These are phyloP conservation scores for cattle (Bos taurus) DNA, from an alignment of 2,113 vertebrate species.

Conservation along the genomic window DNA sequence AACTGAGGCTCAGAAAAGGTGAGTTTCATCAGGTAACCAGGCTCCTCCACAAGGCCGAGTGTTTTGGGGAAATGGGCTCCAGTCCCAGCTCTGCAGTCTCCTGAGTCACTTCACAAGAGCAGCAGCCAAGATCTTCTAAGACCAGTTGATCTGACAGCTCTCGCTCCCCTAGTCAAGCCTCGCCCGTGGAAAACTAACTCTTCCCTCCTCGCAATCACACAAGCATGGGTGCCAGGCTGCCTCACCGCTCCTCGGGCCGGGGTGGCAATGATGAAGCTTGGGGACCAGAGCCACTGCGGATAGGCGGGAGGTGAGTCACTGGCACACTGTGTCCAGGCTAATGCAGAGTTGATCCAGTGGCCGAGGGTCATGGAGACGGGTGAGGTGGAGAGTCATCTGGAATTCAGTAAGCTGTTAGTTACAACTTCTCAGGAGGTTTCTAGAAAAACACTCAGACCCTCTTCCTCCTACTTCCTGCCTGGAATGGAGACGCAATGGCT, in stretches of 20 bases:
- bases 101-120: neutral
- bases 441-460: neutral
- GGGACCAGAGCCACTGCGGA: rapidly evolving
- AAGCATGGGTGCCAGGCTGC: neutral
- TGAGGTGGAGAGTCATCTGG: neutral
- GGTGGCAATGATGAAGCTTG: neutral
- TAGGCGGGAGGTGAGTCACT: rapidly evolving
- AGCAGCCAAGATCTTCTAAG: neutral
- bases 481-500: neutral
- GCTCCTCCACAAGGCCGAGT: neutral
- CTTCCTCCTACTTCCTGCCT: neutral
- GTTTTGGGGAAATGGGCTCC: neutral
- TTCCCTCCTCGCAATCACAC: rapidly evolving
- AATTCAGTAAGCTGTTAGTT: neutral
- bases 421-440: neutral
- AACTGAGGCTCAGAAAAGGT: neutral
- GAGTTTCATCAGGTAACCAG: neutral
- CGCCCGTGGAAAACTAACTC: neutral
- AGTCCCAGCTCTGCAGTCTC: neutral
- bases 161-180: neutral
- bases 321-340: no score
- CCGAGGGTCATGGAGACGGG: neutral
- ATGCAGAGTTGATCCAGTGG: neutral
- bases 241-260: rapidly evolving
- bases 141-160: neutral